Base-by-base conservation (phyloP, 2,888 invertebrate genomes). In the Bombylius major region DNA sequence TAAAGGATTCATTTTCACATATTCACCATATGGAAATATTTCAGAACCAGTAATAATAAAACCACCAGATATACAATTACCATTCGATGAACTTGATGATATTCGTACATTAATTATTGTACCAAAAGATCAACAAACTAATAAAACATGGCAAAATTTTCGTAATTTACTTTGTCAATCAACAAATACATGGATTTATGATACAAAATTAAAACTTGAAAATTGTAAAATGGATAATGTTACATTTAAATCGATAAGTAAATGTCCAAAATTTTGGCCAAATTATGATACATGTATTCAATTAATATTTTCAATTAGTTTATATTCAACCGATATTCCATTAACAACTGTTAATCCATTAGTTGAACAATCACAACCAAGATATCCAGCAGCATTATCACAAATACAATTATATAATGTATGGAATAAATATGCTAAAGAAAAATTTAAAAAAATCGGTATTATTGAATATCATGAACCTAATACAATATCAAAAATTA, bases 231-330 rank as follows among this genome's bases (percentile, higher is more conserved):
- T 58, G 5, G 7, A 59, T 4, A 62, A 63, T 57, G 60, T 64
- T 8, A 61, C 60, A 1, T 59, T 64, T 5, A 59, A 58, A 8
- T 57, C 61, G 12, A 59, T 64, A 13, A 51, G 57, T 7, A 56
- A 62, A 14, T 64, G 64, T 46, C 61, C 62, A 31, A 51, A 53
- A 23, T 54, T 55, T 32, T 64, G 62, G 63, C 62, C 62, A n/a
- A 54, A 60, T 14, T 54, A 59, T 13, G 47, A 50, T 5, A 53
- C 60, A 44, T 64, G 64, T 39, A 56, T 63, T 47, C 60, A 61
- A 51, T 32, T 64, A 3, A 58, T 58, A 32, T 63, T 59, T 52
- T 58, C 58, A 4, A 58, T 63, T 11, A 56, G 58, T 14, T 51
- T 64, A 5, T 58, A 58, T 39, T 50, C 58, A 33, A 48, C 54